Conservation (phyloP, 2,797 vertebrate species). For the Sebastes itinus region DNA sequence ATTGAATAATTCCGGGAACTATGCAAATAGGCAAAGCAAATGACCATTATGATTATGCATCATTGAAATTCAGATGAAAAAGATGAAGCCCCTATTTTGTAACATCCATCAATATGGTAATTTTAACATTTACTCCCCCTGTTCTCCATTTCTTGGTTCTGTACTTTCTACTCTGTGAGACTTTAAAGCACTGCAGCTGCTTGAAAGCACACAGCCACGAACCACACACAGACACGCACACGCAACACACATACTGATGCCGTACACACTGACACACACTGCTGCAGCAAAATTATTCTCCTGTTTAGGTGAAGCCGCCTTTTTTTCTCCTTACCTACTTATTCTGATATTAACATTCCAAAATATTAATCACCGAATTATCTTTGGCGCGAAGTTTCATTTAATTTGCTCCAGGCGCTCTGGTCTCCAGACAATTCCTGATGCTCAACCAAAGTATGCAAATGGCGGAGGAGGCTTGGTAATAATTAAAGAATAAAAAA, state of each 20-base stretch:
- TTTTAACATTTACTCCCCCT: conserved; percentile 90
- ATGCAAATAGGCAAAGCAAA: conserved; percentile 77
- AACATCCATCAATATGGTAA: conserved; percentile 91
- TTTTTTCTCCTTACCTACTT: conserved; percentile 65
- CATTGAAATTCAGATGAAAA: conserved; percentile 78
- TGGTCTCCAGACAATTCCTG: conserved; percentile 76
- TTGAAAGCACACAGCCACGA: conserved; percentile 36
- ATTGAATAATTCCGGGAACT: conserved; percentile 70
- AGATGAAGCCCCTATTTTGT: conserved; percentile 80
- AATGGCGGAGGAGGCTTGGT: conserved; percentile 71
- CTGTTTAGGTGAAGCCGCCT: conserved; percentile 70
- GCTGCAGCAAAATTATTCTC: conserved; percentile 58
- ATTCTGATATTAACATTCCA: conserved; percentile 79
- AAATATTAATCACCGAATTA: conserved; percentile 86
- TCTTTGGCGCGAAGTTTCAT: conserved; percentile 79
- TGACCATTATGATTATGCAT: conserved; percentile 78
- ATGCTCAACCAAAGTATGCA: conserved; percentile 78
- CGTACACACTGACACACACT: conserved; percentile 26
- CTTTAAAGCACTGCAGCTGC: conserved; percentile 73
- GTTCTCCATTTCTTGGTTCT: conserved; percentile 77
- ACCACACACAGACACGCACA: neutral
- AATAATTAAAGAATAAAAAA: conserved; percentile 68
- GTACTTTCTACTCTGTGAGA: conserved; percentile 72
- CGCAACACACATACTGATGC: neutral
- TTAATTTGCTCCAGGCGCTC: conserved; percentile 77